Evolutionary conservation across 2,113 vertebrate species (phyloP), one percentile per base, ranked within the genome.

Genomic region (Pseudorhombus dupliciocellatus): DNA sequence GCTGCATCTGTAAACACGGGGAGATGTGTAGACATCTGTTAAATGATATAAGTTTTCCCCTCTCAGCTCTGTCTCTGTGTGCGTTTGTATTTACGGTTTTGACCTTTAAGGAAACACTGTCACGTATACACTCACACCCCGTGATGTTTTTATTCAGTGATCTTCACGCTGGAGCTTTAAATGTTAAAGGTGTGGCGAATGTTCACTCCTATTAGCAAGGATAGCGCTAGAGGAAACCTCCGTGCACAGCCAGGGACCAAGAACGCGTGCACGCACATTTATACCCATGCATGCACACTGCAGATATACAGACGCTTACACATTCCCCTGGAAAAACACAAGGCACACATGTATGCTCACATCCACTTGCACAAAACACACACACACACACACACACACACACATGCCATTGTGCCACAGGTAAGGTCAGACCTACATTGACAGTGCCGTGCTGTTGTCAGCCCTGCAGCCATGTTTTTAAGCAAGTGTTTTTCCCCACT

Each of bases 371-470:
- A 56, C 31, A 34, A 34, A 10, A 34, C 3, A 34, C 31, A 46
- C 42, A 46, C 4, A 46, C 53, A 58, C n/a, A 46, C 58, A 46
- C n/a, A 37, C 75, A 76, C 50, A 64, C 70, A 62, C 21, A 26
- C 63, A 40, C 59, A 69, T 42, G 70, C 51, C 24, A 28, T 57
- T 66, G 78, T 66, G 87, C 84, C 88, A 87, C 77, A 89, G 89
- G 87, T 92, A 80, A 91, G 84, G 87, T 90, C 89, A 89, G 80
- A 87, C 73, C 76, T 84, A 73, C 80, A 84, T 74, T 88, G 85
- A 73, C 83, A 88, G 82, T 60, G 73, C 82, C 78, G 53, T 68
- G 79, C 73, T 66, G 70, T 64, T 79, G 77, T 84, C 67, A 66
- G 80, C 68, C 87, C 87, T 66, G 34, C 66, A 79, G 91, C 72